A percentile compares a stretch with the other conserved stretches of the same genome.
Evolutionary conservation across 2,888 invertebrate genomes (phyloP).

Genomic region (Neria commutata): DNA sequence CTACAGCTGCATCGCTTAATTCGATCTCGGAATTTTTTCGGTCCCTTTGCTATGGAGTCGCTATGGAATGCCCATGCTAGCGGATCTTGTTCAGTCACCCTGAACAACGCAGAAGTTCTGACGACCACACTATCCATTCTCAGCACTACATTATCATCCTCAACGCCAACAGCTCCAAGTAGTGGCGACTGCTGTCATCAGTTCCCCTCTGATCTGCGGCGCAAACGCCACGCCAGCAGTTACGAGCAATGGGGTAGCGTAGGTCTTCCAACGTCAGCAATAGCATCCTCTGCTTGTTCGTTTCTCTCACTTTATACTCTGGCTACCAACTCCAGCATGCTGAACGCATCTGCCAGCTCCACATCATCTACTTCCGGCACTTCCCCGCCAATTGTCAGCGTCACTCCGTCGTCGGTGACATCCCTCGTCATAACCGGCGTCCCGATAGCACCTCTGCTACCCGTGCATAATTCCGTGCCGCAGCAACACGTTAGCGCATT

Average conservation of each 20-base stretch:
- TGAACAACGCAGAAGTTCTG: no score
- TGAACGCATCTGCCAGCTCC: no score
- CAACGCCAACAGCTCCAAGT: slow-evolving; percentile 37
- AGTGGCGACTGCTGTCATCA: slow-evolving; percentile 72
- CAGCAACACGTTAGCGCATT: slow-evolving; percentile 56
- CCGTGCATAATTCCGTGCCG: slow-evolving; percentile 56
- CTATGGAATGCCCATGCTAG: no score
- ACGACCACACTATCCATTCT: no score
- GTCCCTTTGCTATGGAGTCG: no score
- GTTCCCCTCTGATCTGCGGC: slow-evolving; percentile 87
- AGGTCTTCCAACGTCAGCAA: slow-evolving; percentile 26
- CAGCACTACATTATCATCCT: no score
- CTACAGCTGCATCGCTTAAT: no score
- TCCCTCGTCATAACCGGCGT: slow-evolving; percentile 56
- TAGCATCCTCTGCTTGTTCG: no score
- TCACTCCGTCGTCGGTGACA: slow-evolving; percentile 37
- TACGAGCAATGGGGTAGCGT: slow-evolving; percentile 57
- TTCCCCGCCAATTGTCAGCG: slow-evolving; percentile 24
- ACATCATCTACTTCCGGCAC: slow-evolving; percentile 38
- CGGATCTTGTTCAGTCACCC: no score
- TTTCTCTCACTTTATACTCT: no score
- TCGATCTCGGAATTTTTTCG: no score
- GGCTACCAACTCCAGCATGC: no score
- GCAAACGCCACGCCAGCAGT: slow-evolving; percentile 68
- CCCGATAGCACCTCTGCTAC: slow-evolving; percentile 54